phyloP scores from a whole-genome alignment of 2,888 invertebrate species.

The Phengaris arion region DNA sequence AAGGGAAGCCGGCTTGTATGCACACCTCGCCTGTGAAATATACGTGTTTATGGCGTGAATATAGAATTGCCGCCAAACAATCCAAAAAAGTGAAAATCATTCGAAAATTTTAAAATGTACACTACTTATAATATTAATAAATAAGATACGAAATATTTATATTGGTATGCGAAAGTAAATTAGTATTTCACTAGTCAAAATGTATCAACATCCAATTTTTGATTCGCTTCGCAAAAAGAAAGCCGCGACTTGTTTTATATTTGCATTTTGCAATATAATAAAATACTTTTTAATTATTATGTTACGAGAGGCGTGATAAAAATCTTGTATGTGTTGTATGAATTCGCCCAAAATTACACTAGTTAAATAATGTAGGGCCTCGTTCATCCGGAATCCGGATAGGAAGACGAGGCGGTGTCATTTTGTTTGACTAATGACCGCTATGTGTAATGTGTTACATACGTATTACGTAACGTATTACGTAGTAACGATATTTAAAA shows the following conservation, averaged over 20 bases:
- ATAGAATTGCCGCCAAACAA: too few relatives aligned
- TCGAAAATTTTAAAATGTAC: background rate
- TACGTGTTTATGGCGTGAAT: too few relatives aligned
- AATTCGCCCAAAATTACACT: too few relatives aligned
- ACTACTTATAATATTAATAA: background rate
- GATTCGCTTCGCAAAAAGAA: constrained; percentile 4
- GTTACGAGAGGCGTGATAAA: background rate
- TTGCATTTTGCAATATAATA: background rate
- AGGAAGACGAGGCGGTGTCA: too few relatives aligned
- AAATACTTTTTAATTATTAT: background rate
- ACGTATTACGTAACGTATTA: too few relatives aligned
- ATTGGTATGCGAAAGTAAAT: background rate
- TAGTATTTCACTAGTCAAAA: background rate
- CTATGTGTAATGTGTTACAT: too few relatives aligned
- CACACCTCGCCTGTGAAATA: too few relatives aligned
- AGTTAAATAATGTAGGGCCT: too few relatives aligned
- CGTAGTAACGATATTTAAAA: too few relatives aligned
- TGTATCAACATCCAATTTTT: background rate
- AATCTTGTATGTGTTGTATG: background rate
- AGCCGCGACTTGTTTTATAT: background rate
- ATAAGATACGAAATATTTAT: background rate
- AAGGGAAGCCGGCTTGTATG: too few relatives aligned
- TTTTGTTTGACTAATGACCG: too few relatives aligned
- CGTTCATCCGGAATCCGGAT: too few relatives aligned
- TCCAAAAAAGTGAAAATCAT: background rate